Evolutionary conservation across 2,113 vertebrate genomes (phyloP).

Genomic region (Galbula dea): DNA sequence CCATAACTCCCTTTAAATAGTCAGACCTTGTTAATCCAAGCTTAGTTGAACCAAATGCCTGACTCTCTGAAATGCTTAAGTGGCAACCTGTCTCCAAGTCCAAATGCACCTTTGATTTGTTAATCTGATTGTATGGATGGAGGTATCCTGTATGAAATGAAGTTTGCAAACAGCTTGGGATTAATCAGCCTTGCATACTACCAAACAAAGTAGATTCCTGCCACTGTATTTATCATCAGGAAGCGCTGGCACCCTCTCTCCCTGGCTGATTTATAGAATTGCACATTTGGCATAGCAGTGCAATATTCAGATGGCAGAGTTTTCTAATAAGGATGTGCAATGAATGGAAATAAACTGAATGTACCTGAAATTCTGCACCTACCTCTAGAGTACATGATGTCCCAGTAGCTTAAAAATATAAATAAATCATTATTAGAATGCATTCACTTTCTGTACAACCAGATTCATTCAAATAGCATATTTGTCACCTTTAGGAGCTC

Average conservation of each 20-base stretch:
- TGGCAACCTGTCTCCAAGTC: slow-evolving; percentile 50
- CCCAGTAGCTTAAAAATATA: neutral
- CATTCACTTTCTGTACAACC: neutral
- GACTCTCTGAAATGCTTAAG: slow-evolving; percentile 58
- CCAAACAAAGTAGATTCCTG: slow-evolving; percentile 56
- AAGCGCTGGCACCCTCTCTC: slow-evolving; percentile 21
- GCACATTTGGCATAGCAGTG: slow-evolving; percentile 14
- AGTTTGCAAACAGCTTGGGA: slow-evolving; percentile 62
- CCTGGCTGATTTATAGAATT: slow-evolving; percentile 46
- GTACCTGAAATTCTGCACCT: slow-evolving; percentile 21
- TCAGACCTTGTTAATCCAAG: slow-evolving; percentile 69
- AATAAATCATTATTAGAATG: neutral
- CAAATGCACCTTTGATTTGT: slow-evolving; percentile 61
- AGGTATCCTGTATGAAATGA: slow-evolving; percentile 33
- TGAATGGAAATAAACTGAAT: slow-evolving; percentile 35
- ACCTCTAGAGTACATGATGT: neutral
- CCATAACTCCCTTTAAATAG: slow-evolving; percentile 62
- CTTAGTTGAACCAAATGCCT: slow-evolving; percentile 54
- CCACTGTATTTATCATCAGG: slow-evolving; percentile 30
- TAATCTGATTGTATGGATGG: slow-evolving; percentile 55
- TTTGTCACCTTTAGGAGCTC: neutral
- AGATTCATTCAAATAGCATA: neutral
- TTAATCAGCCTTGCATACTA: slow-evolving; percentile 52
- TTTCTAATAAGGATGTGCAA: slow-evolving; percentile 37
- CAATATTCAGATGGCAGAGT: slow-evolving; percentile 24